These are phyloP conservation scores for Sebastes trivittatus DNA, from an alignment of 2,797 vertebrate genomes.

Conservation along the genomic window DNA sequence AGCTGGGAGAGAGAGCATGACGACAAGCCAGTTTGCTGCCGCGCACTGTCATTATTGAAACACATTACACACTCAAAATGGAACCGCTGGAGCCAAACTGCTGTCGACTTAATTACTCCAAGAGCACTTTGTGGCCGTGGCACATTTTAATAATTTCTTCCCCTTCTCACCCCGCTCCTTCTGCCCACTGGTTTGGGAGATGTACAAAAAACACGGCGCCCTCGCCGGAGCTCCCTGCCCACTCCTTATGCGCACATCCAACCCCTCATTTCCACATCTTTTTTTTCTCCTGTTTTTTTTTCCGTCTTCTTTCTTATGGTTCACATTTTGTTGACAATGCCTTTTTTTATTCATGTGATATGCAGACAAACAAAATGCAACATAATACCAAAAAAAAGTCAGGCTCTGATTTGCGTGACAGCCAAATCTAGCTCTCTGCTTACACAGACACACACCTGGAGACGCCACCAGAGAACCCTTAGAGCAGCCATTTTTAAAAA, in stretches of 20 bases:
- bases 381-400: neutral
- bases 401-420: neutral
- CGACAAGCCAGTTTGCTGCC: conserved; percentile 65
- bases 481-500: conserved; percentile 52
- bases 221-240: neutral
- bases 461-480: conserved; percentile 21
- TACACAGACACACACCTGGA: conserved; percentile 1
- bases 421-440: neutral
- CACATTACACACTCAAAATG: conserved; percentile 74
- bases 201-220: conserved; percentile 7
- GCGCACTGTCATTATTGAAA: conserved; percentile 73
- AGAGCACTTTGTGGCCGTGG: conserved; percentile 66
- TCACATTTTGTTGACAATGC: neutral
- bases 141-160: conserved; percentile 69
- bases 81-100: conserved; percentile 71
- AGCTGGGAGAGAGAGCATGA: conserved; percentile 66
- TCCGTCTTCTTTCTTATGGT: neutral
- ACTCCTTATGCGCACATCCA: neutral
- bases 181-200: conserved; percentile 20
- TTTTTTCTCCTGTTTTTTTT: neutral
- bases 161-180: conserved; percentile 35
- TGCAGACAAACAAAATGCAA: neutral
- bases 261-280: neutral
- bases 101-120: conserved; percentile 77
- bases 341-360: neutral